Percentiles rank a stretch among this genome's conserved stretches.
These are phyloP conservation scores for Trichonephila inaurata DNA, from an alignment of 1,140 invertebrate species.

Conservation along the genomic window DNA sequence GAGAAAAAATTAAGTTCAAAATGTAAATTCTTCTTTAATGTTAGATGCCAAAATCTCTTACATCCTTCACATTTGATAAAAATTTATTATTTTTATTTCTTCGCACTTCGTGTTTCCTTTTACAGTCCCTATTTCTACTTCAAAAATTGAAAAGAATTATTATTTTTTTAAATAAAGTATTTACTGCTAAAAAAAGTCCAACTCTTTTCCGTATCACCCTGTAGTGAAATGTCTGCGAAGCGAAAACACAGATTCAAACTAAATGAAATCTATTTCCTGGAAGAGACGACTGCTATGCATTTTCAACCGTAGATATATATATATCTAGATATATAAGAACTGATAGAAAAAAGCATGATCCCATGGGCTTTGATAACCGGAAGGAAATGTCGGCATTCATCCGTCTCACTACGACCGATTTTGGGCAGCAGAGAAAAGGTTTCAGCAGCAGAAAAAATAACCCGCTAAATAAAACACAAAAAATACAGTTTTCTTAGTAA, in stretches of 20 bases:
- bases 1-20: too few species aligned
- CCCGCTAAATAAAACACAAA: too few species aligned
- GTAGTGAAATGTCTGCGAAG: neutral
- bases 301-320: neutral
- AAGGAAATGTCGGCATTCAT: slow-evolving; percentile 42
- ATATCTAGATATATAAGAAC: neutral
- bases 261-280: slow-evolving; percentile 63
- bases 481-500: too few species aligned
- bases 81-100: too few species aligned
- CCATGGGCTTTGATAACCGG: neutral
- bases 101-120: too few species aligned
- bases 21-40: too few species aligned
- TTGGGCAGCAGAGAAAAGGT: neutral
- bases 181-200: neutral
- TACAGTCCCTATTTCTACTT: neutral
- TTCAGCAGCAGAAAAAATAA: too few species aligned
- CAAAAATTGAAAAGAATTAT: neutral
- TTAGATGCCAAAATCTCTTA: too few species aligned
- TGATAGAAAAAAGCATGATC: neutral
- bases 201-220: neutral
- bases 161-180: neutral
- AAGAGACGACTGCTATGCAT: slow-evolving; percentile 7
- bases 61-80: too few species aligned
- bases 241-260: neutral
- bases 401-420: neutral